A percentile compares a stretch with the other conserved stretches of the same genome.
These are phyloP conservation scores for Choristoneura fumiferana DNA, from an alignment of 1,140 invertebrate genomes.

Conservation along the genomic window DNA sequence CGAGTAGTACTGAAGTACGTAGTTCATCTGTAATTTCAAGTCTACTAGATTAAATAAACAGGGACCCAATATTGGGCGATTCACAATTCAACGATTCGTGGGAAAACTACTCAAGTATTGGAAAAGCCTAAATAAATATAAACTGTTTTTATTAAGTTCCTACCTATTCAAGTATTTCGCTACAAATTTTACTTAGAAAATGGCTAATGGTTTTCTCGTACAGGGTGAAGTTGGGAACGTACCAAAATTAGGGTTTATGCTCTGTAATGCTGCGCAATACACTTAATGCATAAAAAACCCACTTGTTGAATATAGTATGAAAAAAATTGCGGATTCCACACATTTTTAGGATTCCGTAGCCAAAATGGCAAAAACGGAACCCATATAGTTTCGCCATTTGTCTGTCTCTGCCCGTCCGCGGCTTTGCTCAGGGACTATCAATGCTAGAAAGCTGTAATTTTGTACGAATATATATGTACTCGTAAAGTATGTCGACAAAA, in stretches of 20 bases:
- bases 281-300: no score
- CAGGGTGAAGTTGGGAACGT: background rate
- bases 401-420: no score
- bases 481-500: no score
- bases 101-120: background rate
- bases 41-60: background rate
- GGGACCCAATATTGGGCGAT: background rate
- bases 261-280: background rate
- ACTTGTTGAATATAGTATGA: no score
- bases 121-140: constrained; percentile 11
- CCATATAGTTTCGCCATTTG: no score
- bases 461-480: no score
- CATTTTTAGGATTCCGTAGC: no score
- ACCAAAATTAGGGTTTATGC: background rate
- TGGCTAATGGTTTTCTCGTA: background rate
- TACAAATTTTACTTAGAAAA: background rate
- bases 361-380: no score
- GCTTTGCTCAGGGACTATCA: no score
- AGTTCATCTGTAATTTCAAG: background rate
- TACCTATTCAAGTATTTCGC: background rate
- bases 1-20: background rate
- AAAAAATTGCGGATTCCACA: no score
- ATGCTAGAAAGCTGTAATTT: no score
- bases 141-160: background rate
- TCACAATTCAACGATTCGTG: background rate